phyloP scores from a whole-genome alignment of 2,888 invertebrate genomes.

The Macrophya annulata region DNA sequence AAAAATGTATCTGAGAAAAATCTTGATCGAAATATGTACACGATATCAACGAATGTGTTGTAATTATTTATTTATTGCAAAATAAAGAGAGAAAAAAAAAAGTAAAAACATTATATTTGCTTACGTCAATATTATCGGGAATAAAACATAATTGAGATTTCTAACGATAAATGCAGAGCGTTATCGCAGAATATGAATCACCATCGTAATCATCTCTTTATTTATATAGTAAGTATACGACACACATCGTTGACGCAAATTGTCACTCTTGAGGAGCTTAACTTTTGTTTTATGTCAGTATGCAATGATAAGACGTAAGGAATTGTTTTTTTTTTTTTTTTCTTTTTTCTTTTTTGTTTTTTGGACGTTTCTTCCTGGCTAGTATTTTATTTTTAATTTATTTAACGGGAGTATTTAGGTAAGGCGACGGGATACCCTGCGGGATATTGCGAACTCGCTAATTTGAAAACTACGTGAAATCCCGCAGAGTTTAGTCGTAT shows the following conservation, averaged over 20 bases:
- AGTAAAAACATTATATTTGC: neutral
- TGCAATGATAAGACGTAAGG: neutral
- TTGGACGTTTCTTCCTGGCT: neutral
- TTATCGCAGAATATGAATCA: constrained; percentile 26
- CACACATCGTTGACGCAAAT: constrained; percentile 7
- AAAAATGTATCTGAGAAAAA: neutral
- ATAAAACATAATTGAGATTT: neutral
- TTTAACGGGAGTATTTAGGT: neutral
- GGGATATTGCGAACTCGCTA: constrained; percentile 16
- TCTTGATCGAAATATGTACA: neutral
- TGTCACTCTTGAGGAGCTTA: neutral
- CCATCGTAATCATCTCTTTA: neutral
- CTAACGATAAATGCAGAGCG: neutral
- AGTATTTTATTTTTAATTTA: neutral
- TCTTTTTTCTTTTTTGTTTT: neutral
- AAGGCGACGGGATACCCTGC: neutral
- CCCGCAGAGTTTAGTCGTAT: neutral
- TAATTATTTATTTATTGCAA: neutral
- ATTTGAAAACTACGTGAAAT: constrained; percentile 23
- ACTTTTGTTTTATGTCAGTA: neutral
- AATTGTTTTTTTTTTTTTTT: neutral
- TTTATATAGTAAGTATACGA: neutral
- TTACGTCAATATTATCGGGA: neutral
- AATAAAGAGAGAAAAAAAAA: neutral
- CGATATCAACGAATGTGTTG: neutral